Conservation (phyloP, 1,140 invertebrate genomes). For the Anastrepha obliqua region DNA sequence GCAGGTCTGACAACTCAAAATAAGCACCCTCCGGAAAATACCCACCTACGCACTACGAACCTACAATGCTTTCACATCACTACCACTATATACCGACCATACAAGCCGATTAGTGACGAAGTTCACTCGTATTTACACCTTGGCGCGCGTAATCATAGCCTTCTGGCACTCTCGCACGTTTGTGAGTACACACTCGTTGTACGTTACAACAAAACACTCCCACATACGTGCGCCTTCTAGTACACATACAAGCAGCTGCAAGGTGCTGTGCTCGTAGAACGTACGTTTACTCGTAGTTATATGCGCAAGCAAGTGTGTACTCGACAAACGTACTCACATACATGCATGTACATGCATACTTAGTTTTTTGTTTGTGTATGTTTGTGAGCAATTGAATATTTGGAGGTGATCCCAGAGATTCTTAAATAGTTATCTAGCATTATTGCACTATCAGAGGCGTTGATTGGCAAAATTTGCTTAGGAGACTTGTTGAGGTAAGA, state of each 20-base stretch:
- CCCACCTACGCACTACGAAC: slow-evolving; percentile 25
- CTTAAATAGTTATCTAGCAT: not conserved
- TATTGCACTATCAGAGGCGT: not conserved
- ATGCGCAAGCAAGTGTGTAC: not conserved
- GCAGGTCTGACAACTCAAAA: not conserved
- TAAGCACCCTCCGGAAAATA: slow-evolving; percentile 22
- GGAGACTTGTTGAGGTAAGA: no score
- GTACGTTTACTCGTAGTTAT: not conserved
- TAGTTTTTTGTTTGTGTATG: not conserved
- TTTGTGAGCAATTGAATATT: not conserved
- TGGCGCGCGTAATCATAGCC: slow-evolving; percentile 30
- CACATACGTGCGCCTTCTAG: not conserved
- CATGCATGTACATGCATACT: not conserved
- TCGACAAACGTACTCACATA: not conserved
- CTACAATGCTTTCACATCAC: not conserved
- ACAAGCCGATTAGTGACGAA: slow-evolving; percentile 24
- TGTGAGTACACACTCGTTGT: not conserved
- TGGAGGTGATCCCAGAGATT: not conserved
- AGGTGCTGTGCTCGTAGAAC: slow-evolving; percentile 13
- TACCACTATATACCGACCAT: not conserved
- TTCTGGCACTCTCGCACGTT: slow-evolving; percentile 47
- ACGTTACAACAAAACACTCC: slow-evolving; percentile 7
- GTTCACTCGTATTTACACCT: slow-evolving; percentile 39
- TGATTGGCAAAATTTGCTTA: no score
- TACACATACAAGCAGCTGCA: not conserved